Base-by-base conservation (phyloP, 1,140 invertebrate genomes). In the Macrosteles quadrilineatus region DNA sequence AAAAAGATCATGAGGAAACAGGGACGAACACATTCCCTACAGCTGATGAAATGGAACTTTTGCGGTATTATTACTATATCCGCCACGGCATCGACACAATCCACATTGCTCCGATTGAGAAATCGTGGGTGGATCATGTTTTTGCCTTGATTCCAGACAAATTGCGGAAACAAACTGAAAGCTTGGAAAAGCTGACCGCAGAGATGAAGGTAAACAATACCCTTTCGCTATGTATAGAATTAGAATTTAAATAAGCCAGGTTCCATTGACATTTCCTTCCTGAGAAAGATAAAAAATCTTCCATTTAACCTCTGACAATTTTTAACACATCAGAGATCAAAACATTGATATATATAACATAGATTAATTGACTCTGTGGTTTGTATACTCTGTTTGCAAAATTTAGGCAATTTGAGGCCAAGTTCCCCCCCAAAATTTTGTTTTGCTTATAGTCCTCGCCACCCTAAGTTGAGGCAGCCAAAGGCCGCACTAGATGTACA, bases 41-140 rank as follows among this genome's bases (percentile, higher is more conserved):
- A 19, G 82, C 84, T 9, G 81, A 85, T 31, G 90, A 93, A 74
- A 86, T 86, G 67, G 87, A 92, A 76, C 80, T 91, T 72, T 78
- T 93, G 73, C 85, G 91, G 72, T 97, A 97, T 81, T 93, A 95
- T 78, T 95, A 94, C 81, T 97, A 96, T 75, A 88, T 96, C 64
- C 88, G 90, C 76, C 89, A 95, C 80, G 94, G 93, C 0, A 90
- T 96, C 32, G 93, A 95, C 77, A 94, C 93, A 40, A 87, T 89
- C 66, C 88, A 95, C 78, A 91, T 97, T 0, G 89, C 92, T 21
- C 88, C 93, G 1, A 86, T 97, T 75, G 85, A 87, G 62, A 72
- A 80, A 6, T 68, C 77, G 12, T 83, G 85, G 79, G 74, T 89
- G 14, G 77, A 84, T 6, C 83, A 85, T 72, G 86, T 88, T 59